Percentiles rank a stretch among this genome's conserved stretches.
phyloP scores from a whole-genome alignment of 2,888 invertebrate species.

The Ophion ellenae region DNA sequence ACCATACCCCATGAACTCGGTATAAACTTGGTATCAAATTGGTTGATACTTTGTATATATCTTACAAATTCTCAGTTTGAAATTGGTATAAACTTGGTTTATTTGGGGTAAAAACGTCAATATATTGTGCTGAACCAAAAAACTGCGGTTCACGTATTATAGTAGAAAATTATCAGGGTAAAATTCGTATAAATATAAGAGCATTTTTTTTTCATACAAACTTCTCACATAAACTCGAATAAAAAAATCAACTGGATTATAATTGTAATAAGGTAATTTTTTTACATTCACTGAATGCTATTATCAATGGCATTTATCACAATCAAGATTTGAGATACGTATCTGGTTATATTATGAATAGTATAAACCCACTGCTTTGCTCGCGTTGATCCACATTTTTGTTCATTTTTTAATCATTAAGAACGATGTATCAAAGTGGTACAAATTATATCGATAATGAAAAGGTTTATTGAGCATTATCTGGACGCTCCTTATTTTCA shows the following conservation, averaged over 20 bases:
- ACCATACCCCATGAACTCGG: background rate
- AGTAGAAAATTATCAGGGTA: background rate
- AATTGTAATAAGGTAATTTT: background rate
- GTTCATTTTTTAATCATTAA: background rate
- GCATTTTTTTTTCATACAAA: constrained; percentile 4
- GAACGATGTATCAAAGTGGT: background rate
- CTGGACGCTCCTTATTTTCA: constrained; percentile 13
- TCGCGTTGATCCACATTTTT: background rate
- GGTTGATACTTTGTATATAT: constrained; percentile 4
- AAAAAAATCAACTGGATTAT: constrained; percentile 8
- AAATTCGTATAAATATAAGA: background rate
- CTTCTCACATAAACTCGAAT: background rate
- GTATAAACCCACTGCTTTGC: background rate
- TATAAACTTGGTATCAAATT: constrained; percentile 9
- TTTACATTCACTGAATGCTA: background rate
- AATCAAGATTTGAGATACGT: background rate
- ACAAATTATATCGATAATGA: background rate
- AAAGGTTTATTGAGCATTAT: background rate
- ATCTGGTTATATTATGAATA: no score
- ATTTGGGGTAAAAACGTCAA: constrained; percentile 8
- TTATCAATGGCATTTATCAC: background rate
- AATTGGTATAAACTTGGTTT: constrained; percentile 1
- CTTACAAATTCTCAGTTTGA: constrained; percentile 14
- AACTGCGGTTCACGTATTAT: constrained; percentile 3
- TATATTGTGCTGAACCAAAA: background rate